A percentile compares a stretch with the other conserved stretches of the same genome.
These are phyloP conservation scores for Teleogryllus occipitalis DNA, from an alignment of 1,140 invertebrate genomes.

Conservation along the genomic window DNA sequence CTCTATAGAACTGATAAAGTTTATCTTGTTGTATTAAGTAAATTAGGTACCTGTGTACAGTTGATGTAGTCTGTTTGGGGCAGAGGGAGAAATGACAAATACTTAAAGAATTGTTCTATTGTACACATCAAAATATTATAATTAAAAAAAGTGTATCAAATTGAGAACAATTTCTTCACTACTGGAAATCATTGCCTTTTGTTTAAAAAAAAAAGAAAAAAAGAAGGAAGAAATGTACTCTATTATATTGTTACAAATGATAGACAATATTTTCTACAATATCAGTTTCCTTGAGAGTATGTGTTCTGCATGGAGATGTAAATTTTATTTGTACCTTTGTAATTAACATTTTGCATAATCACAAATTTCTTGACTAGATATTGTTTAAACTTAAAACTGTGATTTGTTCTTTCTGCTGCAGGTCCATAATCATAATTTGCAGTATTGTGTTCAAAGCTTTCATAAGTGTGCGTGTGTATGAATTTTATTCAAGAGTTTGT, in stretches of 20 bases:
- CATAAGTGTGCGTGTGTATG: background rate
- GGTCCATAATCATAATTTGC: background rate
- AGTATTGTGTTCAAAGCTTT: background rate
- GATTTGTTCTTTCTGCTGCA: background rate
- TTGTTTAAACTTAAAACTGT: conserved; percentile 6
- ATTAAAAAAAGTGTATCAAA: background rate
- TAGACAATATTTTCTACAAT: background rate
- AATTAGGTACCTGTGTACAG: background rate
- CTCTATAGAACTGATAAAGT: background rate
- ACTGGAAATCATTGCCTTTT: conserved; percentile 4
- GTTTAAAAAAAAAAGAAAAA: background rate
- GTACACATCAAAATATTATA: background rate
- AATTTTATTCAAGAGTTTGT: background rate
- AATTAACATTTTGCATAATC: background rate
- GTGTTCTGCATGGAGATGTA: background rate
- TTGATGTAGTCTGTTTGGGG: background rate
- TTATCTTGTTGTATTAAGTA: background rate
- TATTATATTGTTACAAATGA: background rate
- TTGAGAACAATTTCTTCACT: conserved; percentile 5
- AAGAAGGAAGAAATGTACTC: background rate
- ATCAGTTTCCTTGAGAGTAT: background rate
- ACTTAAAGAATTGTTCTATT: background rate
- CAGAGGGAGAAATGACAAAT: background rate
- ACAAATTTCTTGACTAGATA: background rate
- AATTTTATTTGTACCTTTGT: background rate